These are phyloP conservation scores for Pterocles gutturalis DNA, from an alignment of 2,113 vertebrate species.

Conservation along the genomic window DNA sequence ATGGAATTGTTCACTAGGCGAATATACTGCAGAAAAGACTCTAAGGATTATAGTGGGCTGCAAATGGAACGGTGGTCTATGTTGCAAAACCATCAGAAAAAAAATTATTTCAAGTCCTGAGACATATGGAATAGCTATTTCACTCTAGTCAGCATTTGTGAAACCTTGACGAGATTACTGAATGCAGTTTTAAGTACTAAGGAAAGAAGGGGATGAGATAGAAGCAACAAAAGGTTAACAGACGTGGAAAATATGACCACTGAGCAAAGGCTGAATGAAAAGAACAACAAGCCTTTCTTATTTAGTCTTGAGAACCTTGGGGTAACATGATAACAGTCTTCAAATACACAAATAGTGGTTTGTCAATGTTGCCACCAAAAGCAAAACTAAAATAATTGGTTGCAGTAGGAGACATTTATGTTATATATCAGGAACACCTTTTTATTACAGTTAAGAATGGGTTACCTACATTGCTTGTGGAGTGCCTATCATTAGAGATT, in stretches of 20 bases:
- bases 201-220: background rate
- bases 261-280: background rate
- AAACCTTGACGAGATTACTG: background rate
- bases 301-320: background rate
- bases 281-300: background rate
- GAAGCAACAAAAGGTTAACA: background rate
- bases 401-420: background rate
- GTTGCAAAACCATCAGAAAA: conserved; percentile 29
- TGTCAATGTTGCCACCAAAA: background rate
- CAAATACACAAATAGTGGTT: background rate
- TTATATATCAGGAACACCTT: background rate
- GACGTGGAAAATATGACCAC: background rate
- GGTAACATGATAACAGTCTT: background rate
- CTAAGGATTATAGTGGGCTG: background rate
- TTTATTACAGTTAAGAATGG: background rate
- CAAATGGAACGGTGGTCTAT: background rate
- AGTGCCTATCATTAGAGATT: background rate
- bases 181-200: background rate
- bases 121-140: background rate
- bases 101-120: background rate
- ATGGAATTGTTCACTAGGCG: background rate
- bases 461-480: background rate
- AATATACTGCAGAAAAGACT: background rate
- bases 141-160: background rate
- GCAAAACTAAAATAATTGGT: background rate